Evolutionary conservation across 1,140 invertebrate species (phyloP).

Genomic region (Eubasilissa regina): DNA sequence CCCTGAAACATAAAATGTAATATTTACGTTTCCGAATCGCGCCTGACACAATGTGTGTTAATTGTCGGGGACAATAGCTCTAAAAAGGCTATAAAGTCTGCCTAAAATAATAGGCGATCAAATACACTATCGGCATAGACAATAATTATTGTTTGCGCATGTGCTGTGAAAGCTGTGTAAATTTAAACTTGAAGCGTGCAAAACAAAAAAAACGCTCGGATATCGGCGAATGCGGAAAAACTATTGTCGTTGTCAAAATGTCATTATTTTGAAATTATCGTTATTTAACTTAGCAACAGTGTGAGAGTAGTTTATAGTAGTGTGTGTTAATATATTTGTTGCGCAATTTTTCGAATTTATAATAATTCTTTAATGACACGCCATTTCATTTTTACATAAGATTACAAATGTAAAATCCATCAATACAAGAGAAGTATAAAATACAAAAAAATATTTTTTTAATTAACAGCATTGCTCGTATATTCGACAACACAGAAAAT

Average conservation of each 20-base stretch:
- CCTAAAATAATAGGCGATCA: constrained; percentile 18
- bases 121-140: constrained; percentile 24
- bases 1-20: constrained; percentile 16
- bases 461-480: too few relatives aligned
- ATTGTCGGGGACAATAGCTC: constrained; percentile 29
- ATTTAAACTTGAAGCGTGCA: constrained; percentile 39
- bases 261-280: constrained; percentile 2
- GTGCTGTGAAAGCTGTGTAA: constrained; percentile 40
- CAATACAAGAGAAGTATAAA: too few relatives aligned
- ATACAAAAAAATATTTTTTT: too few relatives aligned
- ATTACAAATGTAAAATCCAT: too few relatives aligned
- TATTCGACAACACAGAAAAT: neutral
- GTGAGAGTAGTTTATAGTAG: neutral
- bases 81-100: constrained; percentile 32
- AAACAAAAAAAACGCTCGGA: constrained; percentile 16
- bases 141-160: constrained; percentile 34
- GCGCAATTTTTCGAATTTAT: too few relatives aligned
- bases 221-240: constrained; percentile 24
- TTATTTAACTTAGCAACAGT: neutral
- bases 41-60: constrained; percentile 23
- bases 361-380: too few relatives aligned
- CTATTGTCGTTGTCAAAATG: neutral
- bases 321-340: neutral
- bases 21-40: constrained; percentile 39
- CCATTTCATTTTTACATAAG: too few relatives aligned